phyloP scores from a whole-genome alignment of 2,888 invertebrate species.

The Carcina quercana region DNA sequence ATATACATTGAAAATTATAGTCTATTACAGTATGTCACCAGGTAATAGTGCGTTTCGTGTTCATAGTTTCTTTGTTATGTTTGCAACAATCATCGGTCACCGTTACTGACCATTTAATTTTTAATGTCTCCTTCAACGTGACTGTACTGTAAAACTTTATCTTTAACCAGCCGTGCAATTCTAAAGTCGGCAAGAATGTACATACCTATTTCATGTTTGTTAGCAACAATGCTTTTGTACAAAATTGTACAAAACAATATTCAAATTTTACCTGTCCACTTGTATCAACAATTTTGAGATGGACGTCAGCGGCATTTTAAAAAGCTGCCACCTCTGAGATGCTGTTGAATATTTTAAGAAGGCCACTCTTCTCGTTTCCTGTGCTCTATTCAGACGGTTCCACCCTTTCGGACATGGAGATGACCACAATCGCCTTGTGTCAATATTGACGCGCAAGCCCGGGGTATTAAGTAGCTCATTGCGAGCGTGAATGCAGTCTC shows the following conservation, averaged over 20 bases:
- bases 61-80: conserved; percentile 9
- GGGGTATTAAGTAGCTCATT: conserved; percentile 66
- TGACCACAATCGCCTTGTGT: conserved; percentile 56
- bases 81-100: conserved; percentile 17
- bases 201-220: background rate
- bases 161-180: conserved; percentile 7
- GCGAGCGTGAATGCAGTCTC: conserved; percentile 52
- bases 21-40: too few relatives aligned
- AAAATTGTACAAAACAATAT: background rate
- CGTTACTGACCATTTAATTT: conserved; percentile 23
- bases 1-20: too few relatives aligned
- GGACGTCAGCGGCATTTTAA: too few relatives aligned
- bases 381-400: conserved; percentile 6
- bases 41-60: too few relatives aligned
- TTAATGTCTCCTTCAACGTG: conserved; percentile 21
- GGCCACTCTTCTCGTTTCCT: too few relatives aligned
- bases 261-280: too few relatives aligned
- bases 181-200: conserved; percentile 1
- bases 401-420: conserved; percentile 46
- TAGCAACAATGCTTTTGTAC: background rate
- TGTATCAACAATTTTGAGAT: too few relatives aligned
- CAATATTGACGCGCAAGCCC: conserved; percentile 57
- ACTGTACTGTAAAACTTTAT: conserved; percentile 17
- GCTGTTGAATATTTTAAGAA: conserved; percentile 5
- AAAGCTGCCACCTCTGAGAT: too few relatives aligned